Evolutionary conservation across 1,140 invertebrate species (phyloP), one percentile per base, ranked within the genome.

Genomic region (Ectropis grisescens): DNA sequence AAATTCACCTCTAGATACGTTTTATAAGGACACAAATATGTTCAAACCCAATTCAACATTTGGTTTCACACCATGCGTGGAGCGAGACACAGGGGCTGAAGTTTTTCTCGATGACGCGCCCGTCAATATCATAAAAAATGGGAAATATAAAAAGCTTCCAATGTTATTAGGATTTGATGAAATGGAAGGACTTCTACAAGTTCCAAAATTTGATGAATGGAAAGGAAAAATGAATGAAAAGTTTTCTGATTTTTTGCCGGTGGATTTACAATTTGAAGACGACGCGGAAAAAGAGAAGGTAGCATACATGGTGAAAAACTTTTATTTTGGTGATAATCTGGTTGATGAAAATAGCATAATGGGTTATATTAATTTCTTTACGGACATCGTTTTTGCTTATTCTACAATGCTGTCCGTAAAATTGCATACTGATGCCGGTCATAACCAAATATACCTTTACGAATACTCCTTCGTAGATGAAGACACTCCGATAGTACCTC

Each of bases 171-270:
- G 71, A 6, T 65, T 71, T 29, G 43, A 55, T 24, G 38, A 57
- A 13, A 61, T 66, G 56, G 67, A 69, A 27, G 67, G 70, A 3
- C 19, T 57, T 9, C 24, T 71, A 11, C 33, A 56, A 23, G 23
- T 56, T 9, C 4, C 13, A 9, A 46, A 71, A 6, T 15, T 13
- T 23, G 64, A 49, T 52, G 64, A 61, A 44, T 28, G 52, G 55
- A 65, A 62, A 44, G 31, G 55, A 13, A 13, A 46, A 30, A 74
- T 76, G 67, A 69, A 74, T 37, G 14, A 42, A 0, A 66, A 70
- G 1, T 70, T 72, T 48, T 49, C 54, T 2, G 47, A 59, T 5
- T 72, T 66, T 25, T 41, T 71, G 29, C 67, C 61, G 14, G 25
- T 19, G 19, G 67, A 71, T 36, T 47, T 71, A 13, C 11, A 51